These are phyloP conservation scores for Lasiurus borealis DNA, from an alignment of 2,113 vertebrate genomes.

Conservation along the genomic window DNA sequence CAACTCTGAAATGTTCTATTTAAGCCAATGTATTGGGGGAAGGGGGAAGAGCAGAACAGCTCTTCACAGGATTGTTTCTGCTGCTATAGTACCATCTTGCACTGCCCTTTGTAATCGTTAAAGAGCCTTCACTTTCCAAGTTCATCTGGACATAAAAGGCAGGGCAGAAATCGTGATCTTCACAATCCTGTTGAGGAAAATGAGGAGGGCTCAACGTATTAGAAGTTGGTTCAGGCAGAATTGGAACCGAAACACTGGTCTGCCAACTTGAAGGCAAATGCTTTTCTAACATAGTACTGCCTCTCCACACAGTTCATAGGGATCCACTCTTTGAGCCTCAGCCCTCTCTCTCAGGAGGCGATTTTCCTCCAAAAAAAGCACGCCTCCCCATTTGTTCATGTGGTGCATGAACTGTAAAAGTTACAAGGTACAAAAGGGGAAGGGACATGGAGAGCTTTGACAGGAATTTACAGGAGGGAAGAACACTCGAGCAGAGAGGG, in stretches of 20 bases:
- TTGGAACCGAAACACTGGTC: not conserved
- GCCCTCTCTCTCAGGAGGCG: rapidly evolving
- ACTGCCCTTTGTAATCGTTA: not conserved
- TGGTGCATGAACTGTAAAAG: rapidly evolving
- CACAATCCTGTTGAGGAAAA: not conserved
- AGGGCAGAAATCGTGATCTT: not conserved
- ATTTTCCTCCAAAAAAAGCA: not conserved
- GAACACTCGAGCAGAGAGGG: not conserved
- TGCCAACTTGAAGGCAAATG: not conserved
- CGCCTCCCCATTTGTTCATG: not conserved
- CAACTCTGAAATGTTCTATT: not conserved
- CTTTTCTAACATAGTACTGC: not conserved
- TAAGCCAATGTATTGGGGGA: not conserved
- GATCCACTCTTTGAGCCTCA: not conserved
- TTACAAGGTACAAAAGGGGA: not conserved
- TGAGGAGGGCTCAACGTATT: not conserved
- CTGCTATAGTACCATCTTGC: not conserved
- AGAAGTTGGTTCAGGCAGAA: not conserved
- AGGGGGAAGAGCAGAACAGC: not conserved
- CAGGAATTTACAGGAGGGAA: not conserved
- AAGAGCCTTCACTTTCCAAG: not conserved
- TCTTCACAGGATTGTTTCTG: not conserved
- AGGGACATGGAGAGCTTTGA: not conserved
- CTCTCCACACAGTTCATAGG: not conserved
- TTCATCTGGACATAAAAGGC: not conserved